Percentiles rank a stretch among this genome's conserved stretches.
These are phyloP conservation scores for Eristalis intricaria DNA, from an alignment of 2,888 invertebrate species.

Conservation along the genomic window DNA sequence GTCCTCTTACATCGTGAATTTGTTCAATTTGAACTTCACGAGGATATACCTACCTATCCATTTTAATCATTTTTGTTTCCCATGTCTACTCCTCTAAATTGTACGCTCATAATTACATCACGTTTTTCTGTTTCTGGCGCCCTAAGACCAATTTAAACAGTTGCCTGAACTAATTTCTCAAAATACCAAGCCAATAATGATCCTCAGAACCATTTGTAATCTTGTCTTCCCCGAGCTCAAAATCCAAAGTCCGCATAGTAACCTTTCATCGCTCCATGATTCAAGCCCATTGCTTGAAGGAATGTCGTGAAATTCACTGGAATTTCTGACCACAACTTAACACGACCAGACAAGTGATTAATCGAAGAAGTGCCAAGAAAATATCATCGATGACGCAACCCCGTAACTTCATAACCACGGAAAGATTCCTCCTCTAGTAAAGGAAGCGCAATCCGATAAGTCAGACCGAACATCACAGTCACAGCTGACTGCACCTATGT, in stretches of 20 bases:
- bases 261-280: background rate
- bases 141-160: too few relatives aligned
- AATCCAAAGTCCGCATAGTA: background rate
- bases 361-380: background rate
- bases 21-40: too few relatives aligned
- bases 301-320: background rate
- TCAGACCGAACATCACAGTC: background rate
- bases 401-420: background rate
- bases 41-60: too few relatives aligned
- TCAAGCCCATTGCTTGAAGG: background rate
- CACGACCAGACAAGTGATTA: background rate
- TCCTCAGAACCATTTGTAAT: background rate
- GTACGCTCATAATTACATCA: too few relatives aligned
- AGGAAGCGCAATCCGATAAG: background rate
- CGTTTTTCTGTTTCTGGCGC: too few relatives aligned
- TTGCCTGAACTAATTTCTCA: too few relatives aligned
- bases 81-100: too few relatives aligned
- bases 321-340: background rate
- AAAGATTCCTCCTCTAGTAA: background rate
- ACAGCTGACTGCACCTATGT: background rate
- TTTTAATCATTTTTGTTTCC: too few relatives aligned
- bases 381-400: background rate
- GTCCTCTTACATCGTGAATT: too few relatives aligned
- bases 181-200: too few relatives aligned
- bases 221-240: background rate